Percentiles rank a stretch among this genome's conserved stretches.
These are phyloP conservation scores for Callyntrura guangdongensis DNA, from an alignment of 2,888 invertebrate genomes.

Conservation along the genomic window DNA sequence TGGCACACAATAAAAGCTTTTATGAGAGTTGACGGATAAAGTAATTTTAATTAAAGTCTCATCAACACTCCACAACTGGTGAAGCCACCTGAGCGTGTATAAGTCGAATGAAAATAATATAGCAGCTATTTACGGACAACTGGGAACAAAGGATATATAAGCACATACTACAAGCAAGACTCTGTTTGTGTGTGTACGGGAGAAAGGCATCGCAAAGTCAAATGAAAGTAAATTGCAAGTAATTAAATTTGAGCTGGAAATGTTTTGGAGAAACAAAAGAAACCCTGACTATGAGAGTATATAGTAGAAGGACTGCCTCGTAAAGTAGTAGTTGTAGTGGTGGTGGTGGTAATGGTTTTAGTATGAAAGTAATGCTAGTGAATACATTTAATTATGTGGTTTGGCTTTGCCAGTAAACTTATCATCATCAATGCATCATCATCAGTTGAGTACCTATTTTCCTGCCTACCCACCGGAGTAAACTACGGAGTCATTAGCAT, in stretches of 20 bases:
- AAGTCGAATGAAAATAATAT: slow-evolving; percentile 30
- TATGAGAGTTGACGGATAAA: slow-evolving; percentile 69
- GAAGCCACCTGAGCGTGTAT: slow-evolving; percentile 69
- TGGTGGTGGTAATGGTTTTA: slow-evolving; percentile 5
- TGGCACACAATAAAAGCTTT: slow-evolving; percentile 46
- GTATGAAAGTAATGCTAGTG: slow-evolving; percentile 44
- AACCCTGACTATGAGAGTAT: not conserved
- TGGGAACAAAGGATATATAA: not conserved
- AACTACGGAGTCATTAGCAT: slow-evolving; percentile 57
- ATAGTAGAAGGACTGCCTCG: not conserved
- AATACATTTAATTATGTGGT: slow-evolving; percentile 56
- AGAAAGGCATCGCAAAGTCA: slow-evolving; percentile 60
- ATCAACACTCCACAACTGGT: slow-evolving; percentile 56
- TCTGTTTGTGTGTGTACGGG: not conserved
- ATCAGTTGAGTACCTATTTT: slow-evolving; percentile 14
- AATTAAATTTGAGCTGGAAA: slow-evolving; percentile 80
- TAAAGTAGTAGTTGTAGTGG: not conserved
- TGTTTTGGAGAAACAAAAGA: slow-evolving; percentile 78
- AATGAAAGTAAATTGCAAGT: slow-evolving; percentile 78
- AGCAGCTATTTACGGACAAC: not conserved
- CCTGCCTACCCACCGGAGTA: not conserved
- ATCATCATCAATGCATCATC: slow-evolving; percentile 42
- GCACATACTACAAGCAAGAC: not conserved
- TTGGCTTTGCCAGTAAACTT: slow-evolving; percentile 50
- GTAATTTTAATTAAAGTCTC: slow-evolving; percentile 79